phyloP scores from a whole-genome alignment of 2,797 vertebrate genomes.

The Acrocephalus scirpaceus region DNA sequence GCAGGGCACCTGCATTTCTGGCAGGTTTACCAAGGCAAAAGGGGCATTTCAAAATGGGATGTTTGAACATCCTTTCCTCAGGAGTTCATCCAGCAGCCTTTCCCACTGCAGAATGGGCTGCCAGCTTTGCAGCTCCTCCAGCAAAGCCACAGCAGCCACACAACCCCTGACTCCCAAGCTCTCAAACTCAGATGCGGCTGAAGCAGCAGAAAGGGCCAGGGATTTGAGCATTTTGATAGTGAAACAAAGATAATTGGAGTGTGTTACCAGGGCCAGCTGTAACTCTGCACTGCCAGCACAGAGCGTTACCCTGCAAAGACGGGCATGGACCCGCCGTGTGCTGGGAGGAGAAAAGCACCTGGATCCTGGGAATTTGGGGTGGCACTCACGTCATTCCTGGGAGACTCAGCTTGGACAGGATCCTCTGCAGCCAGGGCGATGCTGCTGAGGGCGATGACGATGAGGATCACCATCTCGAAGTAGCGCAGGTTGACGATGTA shows the following conservation, averaged over 20 bases:
- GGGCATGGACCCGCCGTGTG: accelerated
- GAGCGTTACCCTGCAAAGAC: accelerated
- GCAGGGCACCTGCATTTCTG: not conserved
- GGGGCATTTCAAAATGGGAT: not conserved
- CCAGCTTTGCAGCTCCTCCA: not conserved
- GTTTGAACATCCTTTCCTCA: not conserved
- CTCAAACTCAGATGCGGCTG: not conserved
- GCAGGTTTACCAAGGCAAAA: not conserved
- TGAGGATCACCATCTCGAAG: conserved; percentile 96
- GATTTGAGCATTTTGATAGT: not conserved
- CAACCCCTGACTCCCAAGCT: not conserved
- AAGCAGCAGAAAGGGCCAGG: not conserved
- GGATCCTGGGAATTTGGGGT: not conserved
- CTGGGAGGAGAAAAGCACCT: not conserved
- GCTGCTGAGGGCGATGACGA: conserved; percentile 95
- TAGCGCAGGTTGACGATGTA: conserved; percentile 93
- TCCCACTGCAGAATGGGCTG: accelerated
- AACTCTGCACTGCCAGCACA: accelerated
- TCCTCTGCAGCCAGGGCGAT: conserved; percentile 95
- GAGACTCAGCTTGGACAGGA: conserved; percentile 88
- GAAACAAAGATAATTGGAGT: accelerated
- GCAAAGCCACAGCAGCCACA: not conserved
- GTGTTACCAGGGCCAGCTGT: not conserved
- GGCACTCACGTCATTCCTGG: conserved; percentile 88
- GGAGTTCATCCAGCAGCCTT: not conserved